Percentiles rank a stretch among this genome's conserved stretches.
Evolutionary conservation across 1,140 invertebrate genomes (phyloP).

Genomic region (Caenorhabditis brenneri): DNA sequence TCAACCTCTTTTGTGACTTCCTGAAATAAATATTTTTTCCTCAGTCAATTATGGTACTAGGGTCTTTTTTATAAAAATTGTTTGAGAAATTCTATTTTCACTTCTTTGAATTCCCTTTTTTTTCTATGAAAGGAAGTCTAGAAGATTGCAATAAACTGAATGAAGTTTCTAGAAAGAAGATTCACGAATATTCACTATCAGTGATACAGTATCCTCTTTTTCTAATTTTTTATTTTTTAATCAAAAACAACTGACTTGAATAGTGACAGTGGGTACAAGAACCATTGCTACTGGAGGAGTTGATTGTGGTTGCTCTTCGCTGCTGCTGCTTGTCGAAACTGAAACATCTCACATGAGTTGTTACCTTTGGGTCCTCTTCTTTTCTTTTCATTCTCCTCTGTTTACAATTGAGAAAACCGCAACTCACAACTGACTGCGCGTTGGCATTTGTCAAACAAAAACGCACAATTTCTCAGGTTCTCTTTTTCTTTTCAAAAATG

Average conservation of each 20-base stretch:
- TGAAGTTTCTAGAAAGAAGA: too few relatives aligned
- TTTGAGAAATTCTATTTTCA: too few relatives aligned
- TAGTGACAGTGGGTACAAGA: conserved; percentile 7
- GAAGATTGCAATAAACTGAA: not conserved
- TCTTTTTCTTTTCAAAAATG: too few relatives aligned
- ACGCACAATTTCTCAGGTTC: conserved; percentile 4
- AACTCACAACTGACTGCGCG: not conserved
- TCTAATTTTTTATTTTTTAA: too few relatives aligned
- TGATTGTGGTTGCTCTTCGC: conserved; percentile 27
- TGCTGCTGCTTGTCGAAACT: conserved; percentile 39
- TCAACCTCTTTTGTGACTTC: not conserved
- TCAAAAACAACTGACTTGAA: not conserved
- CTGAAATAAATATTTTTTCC: not conserved
- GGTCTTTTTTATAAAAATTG: too few relatives aligned
- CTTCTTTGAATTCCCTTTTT: too few relatives aligned
- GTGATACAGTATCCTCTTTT: too few relatives aligned
- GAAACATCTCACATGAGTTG: conserved; percentile 35
- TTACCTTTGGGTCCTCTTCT: not conserved
- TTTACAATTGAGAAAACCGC: not conserved
- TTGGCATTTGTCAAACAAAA: conserved; percentile 31
- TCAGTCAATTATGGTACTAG: too few relatives aligned
- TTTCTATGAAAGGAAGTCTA: not conserved
- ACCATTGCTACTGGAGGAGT: not conserved
- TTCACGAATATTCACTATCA: too few relatives aligned
- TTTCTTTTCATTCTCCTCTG: not conserved